Percentiles rank a stretch among this genome's conserved stretches.
Conservation (phyloP, 2,797 vertebrate genomes). For the Dromococcyx pavoninus region DNA sequence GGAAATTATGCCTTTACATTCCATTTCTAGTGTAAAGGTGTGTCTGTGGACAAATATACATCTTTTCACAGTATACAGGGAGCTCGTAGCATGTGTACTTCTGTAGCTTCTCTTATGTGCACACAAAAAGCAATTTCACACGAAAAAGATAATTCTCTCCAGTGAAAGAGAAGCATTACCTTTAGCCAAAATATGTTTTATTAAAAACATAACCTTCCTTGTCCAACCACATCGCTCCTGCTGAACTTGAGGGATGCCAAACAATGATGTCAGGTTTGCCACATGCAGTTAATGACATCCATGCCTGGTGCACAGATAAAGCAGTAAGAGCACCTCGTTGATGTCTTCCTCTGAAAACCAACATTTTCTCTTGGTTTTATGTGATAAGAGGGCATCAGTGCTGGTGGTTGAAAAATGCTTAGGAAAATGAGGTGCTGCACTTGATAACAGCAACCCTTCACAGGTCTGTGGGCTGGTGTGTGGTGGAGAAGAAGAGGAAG, state of each 20-base stretch:
- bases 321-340: not conserved
- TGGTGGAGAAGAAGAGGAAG: constrained; percentile 14
- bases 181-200: constrained; percentile 29
- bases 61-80: not conserved
- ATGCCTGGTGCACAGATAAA: constrained; percentile 22
- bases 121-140: not conserved
- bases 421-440: constrained; percentile 22
- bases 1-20: constrained; percentile 10
- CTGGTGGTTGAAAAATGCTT: not conserved
- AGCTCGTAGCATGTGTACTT: not conserved
- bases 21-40: not conserved
- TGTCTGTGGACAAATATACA: not conserved
- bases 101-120: not conserved
- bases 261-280: not conserved
- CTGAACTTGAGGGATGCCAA: not conserved
- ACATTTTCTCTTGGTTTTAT: not conserved
- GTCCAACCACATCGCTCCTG: not conserved
- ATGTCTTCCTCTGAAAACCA: not conserved
- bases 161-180: not conserved
- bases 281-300: not conserved
- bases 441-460: constrained; percentile 23
- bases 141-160: constrained; percentile 4
- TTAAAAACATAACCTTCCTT: constrained; percentile 29
- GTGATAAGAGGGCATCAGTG: not conserved
- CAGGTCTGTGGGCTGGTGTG: constrained; percentile 21